Evolutionary conservation across 1,140 invertebrate genomes (phyloP).

Genomic region (Nasonia longicornis): DNA sequence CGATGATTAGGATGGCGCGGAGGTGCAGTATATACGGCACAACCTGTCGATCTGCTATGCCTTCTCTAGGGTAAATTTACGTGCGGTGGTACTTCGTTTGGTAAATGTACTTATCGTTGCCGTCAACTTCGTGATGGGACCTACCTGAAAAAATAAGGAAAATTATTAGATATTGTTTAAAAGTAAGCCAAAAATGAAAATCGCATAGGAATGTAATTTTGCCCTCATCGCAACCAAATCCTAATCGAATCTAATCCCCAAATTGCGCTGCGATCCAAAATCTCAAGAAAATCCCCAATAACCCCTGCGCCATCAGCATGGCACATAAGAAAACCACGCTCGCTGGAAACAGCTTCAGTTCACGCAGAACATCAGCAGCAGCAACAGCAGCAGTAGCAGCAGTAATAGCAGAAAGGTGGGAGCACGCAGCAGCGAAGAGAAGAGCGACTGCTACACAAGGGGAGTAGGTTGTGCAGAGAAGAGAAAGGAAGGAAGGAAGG

Average conservation of each 20-base stretch:
- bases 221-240: no score
- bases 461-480: constrained; percentile 20
- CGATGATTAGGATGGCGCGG: not conserved
- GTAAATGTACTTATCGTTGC: no score
- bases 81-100: no score
- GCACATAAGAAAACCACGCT: constrained; percentile 3
- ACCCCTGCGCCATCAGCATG: not conserved
- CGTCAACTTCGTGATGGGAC: no score
- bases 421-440: constrained; percentile 31
- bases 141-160: no score
- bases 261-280: not conserved
- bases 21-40: no score
- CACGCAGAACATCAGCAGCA: constrained; percentile 22
- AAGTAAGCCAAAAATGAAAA: no score
- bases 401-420: constrained; percentile 4
- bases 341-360: not conserved
- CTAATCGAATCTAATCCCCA: not conserved
- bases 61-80: no score
- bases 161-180: no score
- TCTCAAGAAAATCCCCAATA: not conserved
- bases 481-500: constrained; percentile 53
- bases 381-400: constrained; percentile 8
- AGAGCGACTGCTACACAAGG: constrained; percentile 30
- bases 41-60: no score
- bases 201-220: no score